Conservation (phyloP, 2,888 invertebrate genomes). For the Drosophila fungiperda region DNA sequence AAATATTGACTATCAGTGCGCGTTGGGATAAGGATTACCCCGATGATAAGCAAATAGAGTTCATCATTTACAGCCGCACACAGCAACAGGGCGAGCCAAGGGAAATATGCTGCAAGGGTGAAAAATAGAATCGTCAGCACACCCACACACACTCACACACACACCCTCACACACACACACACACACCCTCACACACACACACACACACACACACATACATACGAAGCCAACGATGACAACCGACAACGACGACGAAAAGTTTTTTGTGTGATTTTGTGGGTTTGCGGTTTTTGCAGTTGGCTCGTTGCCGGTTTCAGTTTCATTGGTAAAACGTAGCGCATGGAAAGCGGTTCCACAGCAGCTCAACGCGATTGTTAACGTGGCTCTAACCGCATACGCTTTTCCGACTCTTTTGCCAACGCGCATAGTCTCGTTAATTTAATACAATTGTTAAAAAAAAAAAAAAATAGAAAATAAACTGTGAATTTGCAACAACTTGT, state of each 20-base stretch:
- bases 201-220: not conserved
- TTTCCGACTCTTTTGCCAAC: conserved; percentile 32
- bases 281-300: conserved; percentile 55
- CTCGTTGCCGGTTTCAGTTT: conserved; percentile 69
- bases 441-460: conserved; percentile 26
- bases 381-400: conserved; percentile 32
- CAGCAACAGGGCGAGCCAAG: conserved; percentile 24
- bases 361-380: conserved; percentile 41
- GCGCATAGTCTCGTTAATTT: conserved; percentile 40
- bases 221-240: conserved; percentile 26
- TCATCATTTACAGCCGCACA: conserved; percentile 22
- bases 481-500: conserved; percentile 31
- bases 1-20: conserved; percentile 45
- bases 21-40: conserved; percentile 53
- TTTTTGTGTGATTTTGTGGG: conserved; percentile 45
- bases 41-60: conserved; percentile 59
- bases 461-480: conserved; percentile 5
- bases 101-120: conserved; percentile 50
- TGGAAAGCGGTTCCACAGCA: conserved; percentile 66
- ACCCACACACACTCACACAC: conserved; percentile 5
- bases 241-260: conserved; percentile 46
- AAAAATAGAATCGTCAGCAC: conserved; percentile 32
- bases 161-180: not conserved
- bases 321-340: conserved; percentile 69
- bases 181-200: not conserved